Base-by-base conservation (phyloP, 1,140 invertebrate genomes). In the Dermatophagoides farinae region DNA sequence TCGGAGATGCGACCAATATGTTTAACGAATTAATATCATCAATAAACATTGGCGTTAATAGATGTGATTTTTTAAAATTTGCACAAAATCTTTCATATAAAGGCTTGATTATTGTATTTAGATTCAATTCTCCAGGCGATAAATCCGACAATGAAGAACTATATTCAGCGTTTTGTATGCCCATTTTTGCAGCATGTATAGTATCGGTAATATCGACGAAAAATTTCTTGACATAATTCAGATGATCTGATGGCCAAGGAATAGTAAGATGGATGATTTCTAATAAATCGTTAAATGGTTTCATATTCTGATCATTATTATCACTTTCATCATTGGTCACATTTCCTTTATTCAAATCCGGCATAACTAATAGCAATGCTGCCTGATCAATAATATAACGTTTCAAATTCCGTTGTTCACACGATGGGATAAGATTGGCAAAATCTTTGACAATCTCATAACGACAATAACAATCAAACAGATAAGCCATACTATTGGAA, bases 121-220 rank as follows among this genome's bases (percentile, higher is more conserved):
- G 37, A 25, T 38, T 38, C 16, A 38, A 25, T 44, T 55, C 53
- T 6, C 25, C 53, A 41, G 23, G 41, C 20, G 53, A 38, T 25
- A 55, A 23, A 44, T 55, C 53, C 5, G 25, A 37, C 16, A 55
- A 25, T 41, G 53, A 55, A n/a, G 53, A 55, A n/a, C 2, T 38
- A 44, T 55, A 53, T 38, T 54, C 59, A 52, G n/a, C 55, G 9
- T n/a, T n/a, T n/a, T 23, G 12, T 9, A 22, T 54, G n/a, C 11
- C 20, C n/a, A 16, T 25, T 38, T 59, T 59, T 11, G 57, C 57
- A 59, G 59, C 22, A 38, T 49, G 57, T n/a, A 59, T 59, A 57
- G 40, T 38, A 59, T 59, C 57, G 46, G 57, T 49, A 16, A 59
- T 38, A 47, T 59, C 57, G 22, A 49, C 40, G n/a, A 44, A 46